Evolutionary conservation across 2,797 vertebrate genomes (phyloP), one percentile per base, ranked within the genome.

Genomic region (Dryobates pubescens): DNA sequence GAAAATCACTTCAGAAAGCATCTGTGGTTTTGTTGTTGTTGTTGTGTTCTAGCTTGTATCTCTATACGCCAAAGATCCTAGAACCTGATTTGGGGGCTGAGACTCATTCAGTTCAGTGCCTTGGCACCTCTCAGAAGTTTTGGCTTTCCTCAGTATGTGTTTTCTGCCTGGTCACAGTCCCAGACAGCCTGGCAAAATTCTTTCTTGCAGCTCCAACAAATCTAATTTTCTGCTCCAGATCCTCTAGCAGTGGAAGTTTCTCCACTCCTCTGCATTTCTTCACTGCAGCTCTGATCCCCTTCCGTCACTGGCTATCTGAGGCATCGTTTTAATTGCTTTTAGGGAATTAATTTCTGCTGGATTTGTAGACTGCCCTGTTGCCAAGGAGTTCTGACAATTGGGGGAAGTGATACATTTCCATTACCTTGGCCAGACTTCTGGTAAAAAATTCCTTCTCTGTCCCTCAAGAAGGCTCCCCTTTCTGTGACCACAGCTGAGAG

Each of bases 391-490:
- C 62, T 83, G 82, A 96, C 92, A 96, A 96, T 79, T 90, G 78
- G 13, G 32, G 94, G 96, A 97, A 96, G 90, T 95, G 96, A 82
- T 91, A 94, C 91, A 54, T 34, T 95, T 93, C 92, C 94, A 91
- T 85, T 45, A 82, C 62, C 45, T 80, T 77, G 59, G 78, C 49
- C 54, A 82, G 64, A 58, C 38, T 90, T 91, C 74, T 94, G 68
- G 81, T 73, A 82, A 93, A 95, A 91, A 92, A 43, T 93, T 77
- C 72, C 68, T 83, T 36, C 24, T 58, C 4, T 54, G 47, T 78
- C 91, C 27, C 26, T 89, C 29, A 80, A 92, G 64, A 77, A 88
- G 49, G 1, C 7, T 58, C 3, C 29, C 36, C 29, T 76, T 86
- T 94, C 43, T 92, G 32, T 92, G 79, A 68, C 67, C 30, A 32